phyloP scores from a whole-genome alignment of 2,797 vertebrate genomes.

The Triplophysa yarkandensis region DNA sequence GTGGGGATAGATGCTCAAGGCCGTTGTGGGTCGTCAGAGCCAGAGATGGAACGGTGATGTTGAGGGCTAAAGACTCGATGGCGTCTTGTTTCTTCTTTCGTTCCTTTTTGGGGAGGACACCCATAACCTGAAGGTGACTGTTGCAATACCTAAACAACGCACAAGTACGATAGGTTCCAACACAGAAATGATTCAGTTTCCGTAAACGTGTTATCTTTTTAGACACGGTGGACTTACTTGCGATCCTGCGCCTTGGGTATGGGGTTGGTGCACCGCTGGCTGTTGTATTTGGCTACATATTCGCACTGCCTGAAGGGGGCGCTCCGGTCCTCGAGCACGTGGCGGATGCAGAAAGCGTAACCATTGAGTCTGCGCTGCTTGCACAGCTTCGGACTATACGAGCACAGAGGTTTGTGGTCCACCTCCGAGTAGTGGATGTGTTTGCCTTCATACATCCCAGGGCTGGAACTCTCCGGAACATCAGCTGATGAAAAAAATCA shows the following conservation, averaged over 20 bases:
- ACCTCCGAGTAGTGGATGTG: slow-evolving; percentile 99
- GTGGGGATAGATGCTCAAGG: slow-evolving; percentile 89
- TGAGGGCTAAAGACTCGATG: slow-evolving; percentile 92
- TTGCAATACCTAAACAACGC: slow-evolving; percentile 91
- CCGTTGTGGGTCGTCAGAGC: slow-evolving; percentile 94
- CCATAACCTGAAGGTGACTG: slow-evolving; percentile 98
- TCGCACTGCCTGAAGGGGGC: slow-evolving; percentile 99
- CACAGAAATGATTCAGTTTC: neutral
- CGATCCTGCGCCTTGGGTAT: slow-evolving; percentile 99
- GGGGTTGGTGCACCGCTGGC: slow-evolving; percentile 98
- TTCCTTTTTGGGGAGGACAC: slow-evolving; percentile 99
- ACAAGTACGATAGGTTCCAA: neutral
- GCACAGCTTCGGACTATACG: slow-evolving; percentile 99
- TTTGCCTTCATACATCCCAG: slow-evolving; percentile 99
- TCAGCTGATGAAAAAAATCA: slow-evolving; percentile 86
- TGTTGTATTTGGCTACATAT: slow-evolving; percentile 99
- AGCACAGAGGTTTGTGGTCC: slow-evolving; percentile 99
- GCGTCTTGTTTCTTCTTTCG: slow-evolving; percentile 98
- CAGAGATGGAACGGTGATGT: slow-evolving; percentile 93
- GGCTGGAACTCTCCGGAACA: slow-evolving; percentile 99
- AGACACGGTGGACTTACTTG: slow-evolving; percentile 82
- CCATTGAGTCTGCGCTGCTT: slow-evolving; percentile 99
- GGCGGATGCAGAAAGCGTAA: slow-evolving; percentile 99
- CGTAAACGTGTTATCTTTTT: neutral
- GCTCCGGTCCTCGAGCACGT: slow-evolving; percentile 98